Conservation (phyloP, 2,797 vertebrate genomes). For the Sandelia bainsii region DNA sequence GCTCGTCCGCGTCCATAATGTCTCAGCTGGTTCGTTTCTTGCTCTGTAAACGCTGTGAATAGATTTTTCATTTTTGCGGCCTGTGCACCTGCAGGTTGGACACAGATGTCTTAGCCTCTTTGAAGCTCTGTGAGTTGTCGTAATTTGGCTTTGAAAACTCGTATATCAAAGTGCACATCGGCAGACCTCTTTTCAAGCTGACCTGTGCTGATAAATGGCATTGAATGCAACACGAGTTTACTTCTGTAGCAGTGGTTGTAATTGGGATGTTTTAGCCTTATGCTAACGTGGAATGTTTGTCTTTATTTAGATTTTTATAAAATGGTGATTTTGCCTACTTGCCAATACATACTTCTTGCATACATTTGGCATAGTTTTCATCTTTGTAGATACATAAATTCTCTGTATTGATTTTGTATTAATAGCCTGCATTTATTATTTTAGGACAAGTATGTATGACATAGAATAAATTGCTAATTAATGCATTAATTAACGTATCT, state of each 20-base stretch:
- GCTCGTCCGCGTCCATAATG: background rate
- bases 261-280: background rate
- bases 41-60: slow-evolving; percentile 30
- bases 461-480: slow-evolving; percentile 38
- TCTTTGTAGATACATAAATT: too few species aligned
- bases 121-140: slow-evolving; percentile 45
- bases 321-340: too few species aligned
- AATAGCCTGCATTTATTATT: slow-evolving; percentile 29
- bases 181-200: slow-evolving; percentile 7
- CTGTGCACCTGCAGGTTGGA: slow-evolving; percentile 58
- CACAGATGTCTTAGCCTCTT: slow-evolving; percentile 50
- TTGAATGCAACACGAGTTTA: background rate
- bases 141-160: slow-evolving; percentile 42
- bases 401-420: background rate
- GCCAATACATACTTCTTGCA: too few species aligned
- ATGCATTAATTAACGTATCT: slow-evolving; percentile 31
- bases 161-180: slow-evolving; percentile 23
- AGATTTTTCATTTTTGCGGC: slow-evolving; percentile 27
- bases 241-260: too few species aligned
- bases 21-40: slow-evolving; percentile 46
- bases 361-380: too few species aligned
- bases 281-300: background rate
- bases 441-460: slow-evolving; percentile 12
- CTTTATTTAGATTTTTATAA: too few species aligned
- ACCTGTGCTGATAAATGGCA: slow-evolving; percentile 16